Conservation (phyloP, 2,113 vertebrate genomes). For the Alethe diademata region DNA sequence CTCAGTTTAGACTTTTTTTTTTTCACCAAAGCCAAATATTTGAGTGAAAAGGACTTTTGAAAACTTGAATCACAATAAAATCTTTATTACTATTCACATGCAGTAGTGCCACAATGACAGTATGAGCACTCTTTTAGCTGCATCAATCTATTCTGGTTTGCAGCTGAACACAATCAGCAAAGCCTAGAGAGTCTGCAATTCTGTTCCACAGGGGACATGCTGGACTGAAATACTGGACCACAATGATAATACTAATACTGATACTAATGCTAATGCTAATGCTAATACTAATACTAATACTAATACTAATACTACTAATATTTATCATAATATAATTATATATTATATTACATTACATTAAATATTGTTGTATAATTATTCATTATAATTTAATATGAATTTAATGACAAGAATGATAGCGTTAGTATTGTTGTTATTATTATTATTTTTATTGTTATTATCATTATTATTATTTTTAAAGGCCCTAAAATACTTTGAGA, state of each 20-base stretch:
- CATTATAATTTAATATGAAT: too few relatives aligned
- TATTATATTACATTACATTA: too few relatives aligned
- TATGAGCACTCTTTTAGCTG: background rate
- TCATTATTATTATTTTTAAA: too few relatives aligned
- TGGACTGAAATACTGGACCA: background rate
- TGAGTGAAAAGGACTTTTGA: background rate
- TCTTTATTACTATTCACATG: background rate
- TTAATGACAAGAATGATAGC: background rate
- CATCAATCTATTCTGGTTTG: background rate
- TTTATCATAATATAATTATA: background rate
- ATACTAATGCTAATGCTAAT: too few relatives aligned
- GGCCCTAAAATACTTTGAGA: background rate
- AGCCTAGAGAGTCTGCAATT: background rate
- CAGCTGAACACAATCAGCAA: background rate
- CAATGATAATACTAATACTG: background rate
- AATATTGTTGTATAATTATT: too few relatives aligned
- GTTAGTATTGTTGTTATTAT: background rate
- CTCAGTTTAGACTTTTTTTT: background rate
- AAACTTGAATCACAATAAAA: background rate
- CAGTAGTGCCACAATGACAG: background rate
- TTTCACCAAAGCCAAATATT: background rate
- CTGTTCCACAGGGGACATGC: background rate
- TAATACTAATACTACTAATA: too few relatives aligned
- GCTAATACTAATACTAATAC: too few relatives aligned
- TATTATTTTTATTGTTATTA: too few relatives aligned